Percentiles rank a stretch among this genome's conserved stretches.
phyloP scores from a whole-genome alignment of 92 coral and sea anemone species.

The Anthopleura xanthogrammica region DNA sequence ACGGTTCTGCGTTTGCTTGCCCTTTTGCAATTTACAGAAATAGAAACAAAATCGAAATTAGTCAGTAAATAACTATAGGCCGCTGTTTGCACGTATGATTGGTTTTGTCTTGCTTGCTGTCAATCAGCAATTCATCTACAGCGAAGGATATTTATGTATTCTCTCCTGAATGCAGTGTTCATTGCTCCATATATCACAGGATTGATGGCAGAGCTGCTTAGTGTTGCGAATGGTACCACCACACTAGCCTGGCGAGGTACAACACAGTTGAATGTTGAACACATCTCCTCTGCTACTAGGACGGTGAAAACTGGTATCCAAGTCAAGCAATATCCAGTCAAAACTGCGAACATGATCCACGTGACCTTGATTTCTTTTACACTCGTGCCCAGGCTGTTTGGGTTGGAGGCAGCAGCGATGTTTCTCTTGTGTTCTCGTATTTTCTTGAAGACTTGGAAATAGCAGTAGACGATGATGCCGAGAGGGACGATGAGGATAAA shows the following conservation, averaged over 20 bases:
- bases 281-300: too few species aligned
- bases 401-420: slow-evolving; percentile 8
- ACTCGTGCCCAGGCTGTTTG: background rate
- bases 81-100: too few species aligned
- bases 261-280: too few species aligned
- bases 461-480: slow-evolving; percentile 2
- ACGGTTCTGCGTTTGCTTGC: too few species aligned
- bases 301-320: background rate
- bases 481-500: background rate
- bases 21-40: too few species aligned
- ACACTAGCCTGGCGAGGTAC: background rate
- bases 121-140: too few species aligned
- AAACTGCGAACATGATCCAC: background rate
- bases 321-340: background rate
- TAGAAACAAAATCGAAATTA: too few species aligned
- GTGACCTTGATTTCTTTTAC: slow-evolving; percentile 1
- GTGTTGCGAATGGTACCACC: background rate
- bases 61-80: too few species aligned
- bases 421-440: slow-evolving; percentile 17
- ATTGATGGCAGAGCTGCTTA: background rate
- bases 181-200: slow-evolving; percentile 11
- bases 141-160: too few species aligned
- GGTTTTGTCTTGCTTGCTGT: too few species aligned
- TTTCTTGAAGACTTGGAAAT: slow-evolving; percentile 17
- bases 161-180: background rate